Evolutionary conservation across 2,797 vertebrate genomes (phyloP).

Genomic region (Anabas testudineus): DNA sequence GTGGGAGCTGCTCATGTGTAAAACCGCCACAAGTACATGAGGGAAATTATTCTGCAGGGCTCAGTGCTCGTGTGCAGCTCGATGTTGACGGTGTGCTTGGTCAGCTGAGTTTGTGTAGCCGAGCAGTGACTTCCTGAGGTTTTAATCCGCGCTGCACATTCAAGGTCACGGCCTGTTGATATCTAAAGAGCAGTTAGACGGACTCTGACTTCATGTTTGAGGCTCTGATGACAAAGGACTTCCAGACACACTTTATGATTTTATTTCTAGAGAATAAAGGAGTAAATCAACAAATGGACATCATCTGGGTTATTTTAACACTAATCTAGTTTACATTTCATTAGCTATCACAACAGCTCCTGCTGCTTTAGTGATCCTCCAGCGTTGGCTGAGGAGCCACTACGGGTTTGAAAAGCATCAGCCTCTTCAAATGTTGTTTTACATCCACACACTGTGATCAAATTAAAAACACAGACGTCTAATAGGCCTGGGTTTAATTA

Average conservation of each 20-base stretch:
- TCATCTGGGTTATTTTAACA: no score
- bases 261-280: not conserved
- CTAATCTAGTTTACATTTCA: no score
- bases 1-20: slow-evolving; percentile 30
- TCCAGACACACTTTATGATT: no score
- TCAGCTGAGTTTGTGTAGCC: slow-evolving; percentile 30
- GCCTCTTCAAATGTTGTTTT: slow-evolving; percentile 17
- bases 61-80: slow-evolving; percentile 24
- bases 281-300: no score
- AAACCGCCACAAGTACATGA: not conserved
- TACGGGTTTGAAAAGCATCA: slow-evolving; percentile 2
- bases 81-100: slow-evolving; percentile 9
- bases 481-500: slow-evolving; percentile 49
- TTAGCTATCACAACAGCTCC: no score
- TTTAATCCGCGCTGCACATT: slow-evolving; percentile 39
- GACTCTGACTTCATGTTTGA: slow-evolving; percentile 19
- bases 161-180: slow-evolving; percentile 50
- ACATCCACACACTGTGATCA: slow-evolving; percentile 37
- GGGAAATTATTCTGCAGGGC: slow-evolving; percentile 10
- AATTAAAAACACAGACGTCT: slow-evolving; percentile 46
- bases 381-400: not conserved
- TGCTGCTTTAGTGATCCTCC: not conserved
- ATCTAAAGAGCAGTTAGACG: slow-evolving; percentile 31
- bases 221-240: slow-evolving; percentile 2
- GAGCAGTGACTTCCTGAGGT: slow-evolving; percentile 32